Conservation (phyloP, 2,888 invertebrate species). For the Harpalus rubripes region DNA sequence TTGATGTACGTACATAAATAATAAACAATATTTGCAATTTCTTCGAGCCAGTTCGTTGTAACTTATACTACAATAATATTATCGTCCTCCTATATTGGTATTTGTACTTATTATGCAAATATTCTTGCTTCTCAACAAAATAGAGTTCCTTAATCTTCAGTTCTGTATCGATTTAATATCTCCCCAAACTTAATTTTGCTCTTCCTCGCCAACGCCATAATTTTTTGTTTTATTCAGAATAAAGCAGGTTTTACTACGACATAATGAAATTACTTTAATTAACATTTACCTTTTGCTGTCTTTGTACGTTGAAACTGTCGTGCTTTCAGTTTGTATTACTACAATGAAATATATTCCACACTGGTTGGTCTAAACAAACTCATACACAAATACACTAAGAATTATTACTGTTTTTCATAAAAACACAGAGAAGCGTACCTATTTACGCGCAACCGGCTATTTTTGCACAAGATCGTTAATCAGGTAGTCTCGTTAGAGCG, state of each 20-base stretch:
- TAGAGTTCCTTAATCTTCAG: neutral
- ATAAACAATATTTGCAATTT: neutral
- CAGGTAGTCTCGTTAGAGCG: too few species aligned
- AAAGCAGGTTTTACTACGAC: neutral
- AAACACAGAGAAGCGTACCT: neutral
- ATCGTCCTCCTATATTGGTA: neutral
- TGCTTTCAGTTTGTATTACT: neutral
- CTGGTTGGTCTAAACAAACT: neutral
- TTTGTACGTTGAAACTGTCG: neutral
- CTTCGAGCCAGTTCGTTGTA: neutral
- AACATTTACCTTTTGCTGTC: neutral
- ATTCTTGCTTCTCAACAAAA: neutral
- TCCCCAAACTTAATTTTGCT: neutral
- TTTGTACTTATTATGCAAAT: constrained; percentile 1
- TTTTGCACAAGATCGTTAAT: too few species aligned
- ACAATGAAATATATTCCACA: neutral
- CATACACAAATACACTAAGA: neutral
- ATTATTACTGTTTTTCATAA: neutral
- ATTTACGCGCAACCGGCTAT: neutral
- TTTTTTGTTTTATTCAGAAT: neutral
- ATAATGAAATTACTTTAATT: constrained; percentile 7
- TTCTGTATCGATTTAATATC: neutral
- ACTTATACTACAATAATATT: neutral
- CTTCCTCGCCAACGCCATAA: neutral
- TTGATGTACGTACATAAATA: too few species aligned